Percentiles rank a stretch among this genome's conserved stretches.
Conservation (phyloP, 1,140 invertebrate species). For the Neodiprion virginianus region DNA sequence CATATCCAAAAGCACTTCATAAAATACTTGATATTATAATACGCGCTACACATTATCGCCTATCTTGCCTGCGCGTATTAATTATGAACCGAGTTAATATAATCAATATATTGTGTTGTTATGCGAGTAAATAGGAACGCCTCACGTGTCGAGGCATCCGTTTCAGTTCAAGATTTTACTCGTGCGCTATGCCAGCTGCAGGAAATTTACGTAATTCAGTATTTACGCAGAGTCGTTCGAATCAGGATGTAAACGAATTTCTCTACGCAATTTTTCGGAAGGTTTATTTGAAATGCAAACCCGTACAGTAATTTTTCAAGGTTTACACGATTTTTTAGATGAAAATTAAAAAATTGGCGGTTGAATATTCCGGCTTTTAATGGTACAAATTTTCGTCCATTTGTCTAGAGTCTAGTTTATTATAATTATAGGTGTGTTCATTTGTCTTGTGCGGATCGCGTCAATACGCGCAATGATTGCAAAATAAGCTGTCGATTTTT, state of each 20-base stretch:
- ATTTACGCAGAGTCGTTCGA: neutral
- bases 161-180: too few species aligned
- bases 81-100: too few species aligned
- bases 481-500: neutral
- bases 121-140: too few species aligned
- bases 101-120: too few species aligned
- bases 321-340: neutral
- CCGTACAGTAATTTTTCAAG: neutral
- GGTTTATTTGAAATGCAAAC: neutral
- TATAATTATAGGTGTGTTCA: neutral
- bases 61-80: too few species aligned
- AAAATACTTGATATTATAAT: too few species aligned
- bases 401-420: neutral
- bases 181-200: too few species aligned
- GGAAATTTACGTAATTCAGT: too few species aligned
- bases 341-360: neutral
- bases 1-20: too few species aligned
- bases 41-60: too few species aligned
- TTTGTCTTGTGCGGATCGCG: neutral
- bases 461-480: neutral
- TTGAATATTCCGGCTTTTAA: too few species aligned
- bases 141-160: too few species aligned
- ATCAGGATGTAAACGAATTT: neutral
- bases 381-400: neutral
- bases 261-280: neutral